Conservation (phyloP, 2,113 vertebrate species). For the Myocastor coypus region DNA sequence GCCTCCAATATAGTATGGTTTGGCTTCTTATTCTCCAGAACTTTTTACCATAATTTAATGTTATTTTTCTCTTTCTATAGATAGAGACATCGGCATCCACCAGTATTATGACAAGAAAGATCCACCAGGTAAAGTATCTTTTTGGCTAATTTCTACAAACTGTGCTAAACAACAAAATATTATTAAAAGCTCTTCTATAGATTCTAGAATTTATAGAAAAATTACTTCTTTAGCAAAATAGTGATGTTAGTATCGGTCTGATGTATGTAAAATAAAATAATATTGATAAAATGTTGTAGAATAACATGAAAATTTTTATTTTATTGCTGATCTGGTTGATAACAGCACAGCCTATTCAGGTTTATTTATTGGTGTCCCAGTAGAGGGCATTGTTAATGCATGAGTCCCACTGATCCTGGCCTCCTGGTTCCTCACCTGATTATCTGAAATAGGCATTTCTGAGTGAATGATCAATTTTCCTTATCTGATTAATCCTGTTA, state of each 20-base stretch:
- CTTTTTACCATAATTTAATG: slow-evolving; percentile 72
- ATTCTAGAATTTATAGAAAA: slow-evolving; percentile 64
- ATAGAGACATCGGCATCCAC: slow-evolving; percentile 95
- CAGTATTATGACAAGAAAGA: slow-evolving; percentile 95
- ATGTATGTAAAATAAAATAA: slow-evolving; percentile 60
- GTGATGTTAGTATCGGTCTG: slow-evolving; percentile 42
- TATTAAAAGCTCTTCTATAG: slow-evolving; percentile 62
- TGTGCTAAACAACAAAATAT: slow-evolving; percentile 36
- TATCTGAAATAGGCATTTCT: slow-evolving; percentile 85
- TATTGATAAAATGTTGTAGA: slow-evolving; percentile 56
- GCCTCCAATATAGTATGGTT: neutral
- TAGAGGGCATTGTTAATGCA: slow-evolving; percentile 94
- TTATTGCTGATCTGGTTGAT: slow-evolving; percentile 67
- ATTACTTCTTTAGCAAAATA: slow-evolving; percentile 40
- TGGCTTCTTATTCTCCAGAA: slow-evolving; percentile 55
- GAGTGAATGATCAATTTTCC: slow-evolving; percentile 87
- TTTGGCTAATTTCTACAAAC: slow-evolving; percentile 66
- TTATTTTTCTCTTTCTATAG: slow-evolving; percentile 86
- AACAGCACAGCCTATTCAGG: slow-evolving; percentile 42
- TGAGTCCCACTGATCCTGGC: slow-evolving; percentile 65
- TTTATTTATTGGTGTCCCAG: slow-evolving; percentile 86
- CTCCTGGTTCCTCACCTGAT: slow-evolving; percentile 86
- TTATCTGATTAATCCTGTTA: slow-evolving; percentile 95
- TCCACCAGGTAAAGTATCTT: slow-evolving; percentile 91
- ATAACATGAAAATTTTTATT: slow-evolving; percentile 57